These are phyloP conservation scores for Octodon degus DNA, from an alignment of 2,113 vertebrate species.

Conservation along the genomic window DNA sequence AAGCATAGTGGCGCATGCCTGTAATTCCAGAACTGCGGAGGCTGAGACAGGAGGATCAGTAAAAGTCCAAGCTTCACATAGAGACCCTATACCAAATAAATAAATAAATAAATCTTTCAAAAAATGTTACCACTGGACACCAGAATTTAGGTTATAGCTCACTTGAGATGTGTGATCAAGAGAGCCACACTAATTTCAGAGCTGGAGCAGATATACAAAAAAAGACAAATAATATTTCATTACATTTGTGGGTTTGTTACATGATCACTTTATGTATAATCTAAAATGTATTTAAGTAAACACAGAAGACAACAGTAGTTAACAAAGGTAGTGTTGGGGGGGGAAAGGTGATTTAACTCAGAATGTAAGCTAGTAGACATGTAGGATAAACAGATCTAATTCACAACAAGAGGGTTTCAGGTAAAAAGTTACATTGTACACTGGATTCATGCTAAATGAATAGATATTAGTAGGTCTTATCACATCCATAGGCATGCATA, in stretches of 20 bases:
- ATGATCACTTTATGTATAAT: background rate
- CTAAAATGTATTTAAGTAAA: background rate
- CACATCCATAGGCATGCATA: background rate
- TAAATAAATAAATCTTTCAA: no score
- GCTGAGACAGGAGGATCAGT: no score
- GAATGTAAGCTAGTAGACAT: background rate
- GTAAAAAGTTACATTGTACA: background rate
- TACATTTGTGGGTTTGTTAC: background rate
- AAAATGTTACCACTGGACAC: background rate
- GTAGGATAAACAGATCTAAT: background rate
- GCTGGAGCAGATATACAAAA: background rate
- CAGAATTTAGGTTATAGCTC: background rate
- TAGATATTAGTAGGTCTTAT: background rate
- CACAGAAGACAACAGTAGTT: background rate
- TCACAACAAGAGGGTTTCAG: background rate
- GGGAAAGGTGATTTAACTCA: background rate
- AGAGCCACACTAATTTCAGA: constrained; percentile 31
- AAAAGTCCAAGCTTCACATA: no score
- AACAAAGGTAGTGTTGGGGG: no score
- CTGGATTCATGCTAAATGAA: background rate
- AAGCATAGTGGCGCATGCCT: no score
- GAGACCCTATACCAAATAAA: no score
- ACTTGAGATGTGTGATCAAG: background rate
- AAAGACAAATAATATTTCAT: background rate
- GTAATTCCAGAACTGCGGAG: no score